A percentile compares a stretch with the other conserved stretches of the same genome.
Evolutionary conservation across 1,140 invertebrate genomes (phyloP).

Genomic region (Euura lappo): DNA sequence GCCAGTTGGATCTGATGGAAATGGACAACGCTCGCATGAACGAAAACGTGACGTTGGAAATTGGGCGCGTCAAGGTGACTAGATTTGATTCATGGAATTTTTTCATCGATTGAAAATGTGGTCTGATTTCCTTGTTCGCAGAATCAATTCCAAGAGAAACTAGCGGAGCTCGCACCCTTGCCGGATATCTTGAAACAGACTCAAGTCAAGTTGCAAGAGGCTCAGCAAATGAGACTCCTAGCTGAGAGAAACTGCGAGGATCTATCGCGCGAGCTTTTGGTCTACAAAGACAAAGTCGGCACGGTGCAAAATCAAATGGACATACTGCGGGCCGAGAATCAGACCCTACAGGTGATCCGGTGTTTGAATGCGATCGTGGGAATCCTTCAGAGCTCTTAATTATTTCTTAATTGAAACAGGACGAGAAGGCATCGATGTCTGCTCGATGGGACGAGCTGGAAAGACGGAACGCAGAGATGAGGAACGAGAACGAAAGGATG

Average conservation of each 20-base stretch:
- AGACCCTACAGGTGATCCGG: conserved; percentile 31
- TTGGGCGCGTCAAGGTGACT: conserved; percentile 73
- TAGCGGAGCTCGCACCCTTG: conserved; percentile 73
- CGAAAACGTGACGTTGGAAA: conserved; percentile 78
- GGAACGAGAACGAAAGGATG: conserved; percentile 61
- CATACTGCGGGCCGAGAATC: conserved; percentile 42
- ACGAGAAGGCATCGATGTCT: conserved; percentile 48
- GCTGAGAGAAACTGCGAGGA: conserved; percentile 69
- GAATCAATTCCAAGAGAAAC: conserved; percentile 75
- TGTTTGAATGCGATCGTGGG: not conserved
- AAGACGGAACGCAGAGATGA: conserved; percentile 57
- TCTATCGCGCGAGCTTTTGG: conserved; percentile 64
- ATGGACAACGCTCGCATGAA: conserved; percentile 77
- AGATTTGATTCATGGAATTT: not conserved
- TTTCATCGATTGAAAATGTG: not conserved
- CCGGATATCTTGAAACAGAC: conserved; percentile 77
- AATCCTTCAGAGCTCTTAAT: not conserved
- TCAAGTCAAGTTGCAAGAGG: conserved; percentile 73
- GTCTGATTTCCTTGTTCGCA: conserved; percentile 23
- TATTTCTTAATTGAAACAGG: conserved; percentile 19
- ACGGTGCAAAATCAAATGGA: conserved; percentile 41
- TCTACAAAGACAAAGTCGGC: conserved; percentile 63
- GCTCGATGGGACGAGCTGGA: conserved; percentile 60
- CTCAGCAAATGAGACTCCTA: conserved; percentile 68
- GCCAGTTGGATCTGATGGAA: conserved; percentile 76